phyloP scores from a whole-genome alignment of 2,113 vertebrate genomes.

The Mesembrinibis cayennensis region DNA sequence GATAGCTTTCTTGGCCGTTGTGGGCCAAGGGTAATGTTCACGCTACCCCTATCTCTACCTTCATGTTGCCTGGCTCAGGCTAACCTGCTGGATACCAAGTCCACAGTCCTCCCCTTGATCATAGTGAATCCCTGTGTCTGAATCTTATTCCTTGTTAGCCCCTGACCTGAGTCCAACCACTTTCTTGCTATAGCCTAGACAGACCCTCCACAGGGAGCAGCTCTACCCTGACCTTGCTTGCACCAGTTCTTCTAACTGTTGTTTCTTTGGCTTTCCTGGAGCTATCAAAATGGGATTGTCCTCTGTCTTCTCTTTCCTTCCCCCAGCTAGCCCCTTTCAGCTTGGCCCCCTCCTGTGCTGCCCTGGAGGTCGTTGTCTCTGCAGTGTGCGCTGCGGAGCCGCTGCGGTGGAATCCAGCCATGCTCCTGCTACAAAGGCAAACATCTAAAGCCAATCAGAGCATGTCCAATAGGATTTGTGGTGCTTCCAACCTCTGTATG shows the following conservation, averaged over 20 bases:
- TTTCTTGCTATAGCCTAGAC: not conserved
- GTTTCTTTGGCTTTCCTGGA: not conserved
- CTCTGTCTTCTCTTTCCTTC: not conserved
- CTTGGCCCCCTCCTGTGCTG: not conserved
- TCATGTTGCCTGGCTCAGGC: not conserved
- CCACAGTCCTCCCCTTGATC: not conserved
- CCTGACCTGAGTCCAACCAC: fast-evolving
- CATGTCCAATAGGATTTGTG: slow-evolving; percentile 32
- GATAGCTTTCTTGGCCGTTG: not conserved
- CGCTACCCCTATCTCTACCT: fast-evolving
- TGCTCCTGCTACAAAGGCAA: slow-evolving; percentile 9
- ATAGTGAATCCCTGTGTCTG: fast-evolving
- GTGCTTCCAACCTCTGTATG: not conserved
- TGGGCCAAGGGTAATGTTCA: not conserved
- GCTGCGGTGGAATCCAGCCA: not conserved
- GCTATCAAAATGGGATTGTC: not conserved
- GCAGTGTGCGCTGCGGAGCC: not conserved
- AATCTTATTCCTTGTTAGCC: not conserved
- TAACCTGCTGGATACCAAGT: not conserved
- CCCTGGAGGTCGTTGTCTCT: not conserved
- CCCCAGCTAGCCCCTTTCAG: not conserved
- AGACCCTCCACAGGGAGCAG: not conserved
- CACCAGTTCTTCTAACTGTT: not conserved
- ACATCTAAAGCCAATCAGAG: slow-evolving; percentile 11
- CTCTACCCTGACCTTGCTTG: not conserved